Base-by-base conservation (phyloP, 2,888 invertebrate species). In the Falcaria lacertinaria region DNA sequence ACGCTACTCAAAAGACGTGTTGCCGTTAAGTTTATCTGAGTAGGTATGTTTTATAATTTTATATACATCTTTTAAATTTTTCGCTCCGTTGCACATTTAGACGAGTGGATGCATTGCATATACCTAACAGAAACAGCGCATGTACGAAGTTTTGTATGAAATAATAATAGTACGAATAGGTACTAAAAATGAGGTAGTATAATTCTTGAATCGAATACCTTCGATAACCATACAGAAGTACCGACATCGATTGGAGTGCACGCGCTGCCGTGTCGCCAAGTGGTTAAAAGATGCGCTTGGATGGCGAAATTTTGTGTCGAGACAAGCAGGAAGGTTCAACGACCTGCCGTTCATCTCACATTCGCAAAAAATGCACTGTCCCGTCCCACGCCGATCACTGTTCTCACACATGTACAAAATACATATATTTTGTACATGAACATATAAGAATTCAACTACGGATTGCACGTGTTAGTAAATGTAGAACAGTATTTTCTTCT, bases 361-460 rank as follows among this genome's bases (percentile, higher is more conserved):
- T 66, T 71, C 76, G 84, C 87, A 89, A 89, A 89, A 89, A 89
- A 86, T 89, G 87, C 86, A 89, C 68, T 82, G 86, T 71, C 76
- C 74, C 86, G 78, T 81, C 87, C 86, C 87, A 86, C 88, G 80
- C 76, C 71, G 73, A 83, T 82, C 80, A 76, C 78, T 81, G 70
- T 74, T 75, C 80, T 69, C 79, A 77, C 80, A 80, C 81, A 79
- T 59, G 64, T 66, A 54, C 54, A 68, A 19, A 6, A 55, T 49
- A 53, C 48, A 57, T 52, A 56, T 54, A 64, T 54, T 13, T 54
- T 66, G 59, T 69, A 67, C 63, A 35, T 35, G 34, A 35, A 17
- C 13, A 19, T n/a, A 66, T 67, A 48, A 42, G 52, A 47, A 62
- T 64, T 69, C 71, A 75, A 73, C 72, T 64, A 67, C 65, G 57